phyloP scores from a whole-genome alignment of 2,797 vertebrate species.

The Enteromius argenteus region DNA sequence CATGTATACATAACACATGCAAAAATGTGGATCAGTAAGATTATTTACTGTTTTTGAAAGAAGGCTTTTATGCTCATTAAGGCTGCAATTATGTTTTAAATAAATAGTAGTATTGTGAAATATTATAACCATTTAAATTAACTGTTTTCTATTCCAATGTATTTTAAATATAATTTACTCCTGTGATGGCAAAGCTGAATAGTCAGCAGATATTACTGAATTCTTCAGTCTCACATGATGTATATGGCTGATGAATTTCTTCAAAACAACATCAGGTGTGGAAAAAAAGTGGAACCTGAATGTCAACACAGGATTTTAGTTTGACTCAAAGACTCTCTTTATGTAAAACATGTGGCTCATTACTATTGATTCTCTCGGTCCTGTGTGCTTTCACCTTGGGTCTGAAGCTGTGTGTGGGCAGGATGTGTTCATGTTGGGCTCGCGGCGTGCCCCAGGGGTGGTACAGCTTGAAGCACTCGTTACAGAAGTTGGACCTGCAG shows the following conservation, averaged over 20 bases:
- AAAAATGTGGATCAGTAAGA: neutral
- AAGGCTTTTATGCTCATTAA: neutral
- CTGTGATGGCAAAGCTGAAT: neutral
- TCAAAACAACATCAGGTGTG: neutral
- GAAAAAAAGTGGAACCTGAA: neutral
- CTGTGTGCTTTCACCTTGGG: constrained; percentile 84
- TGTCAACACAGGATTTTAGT: neutral
- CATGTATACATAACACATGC: neutral
- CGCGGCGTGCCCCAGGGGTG: constrained; percentile 97
- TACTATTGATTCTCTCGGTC: neutral
- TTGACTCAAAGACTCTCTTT: neutral
- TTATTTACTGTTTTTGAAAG: neutral
- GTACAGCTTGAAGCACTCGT: constrained; percentile 97
- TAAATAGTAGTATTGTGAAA: neutral
- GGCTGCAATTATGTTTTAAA: neutral
- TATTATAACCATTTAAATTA: neutral
- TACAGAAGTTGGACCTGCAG: constrained; percentile 96
- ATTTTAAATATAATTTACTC: neutral
- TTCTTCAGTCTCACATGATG: too few species aligned
- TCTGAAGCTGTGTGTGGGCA: constrained; percentile 92
- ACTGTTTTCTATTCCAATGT: neutral
- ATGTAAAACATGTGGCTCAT: neutral
- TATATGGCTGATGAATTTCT: neutral
- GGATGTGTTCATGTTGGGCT: constrained; percentile 94
- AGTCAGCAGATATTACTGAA: neutral